Conservation (phyloP, 2,797 vertebrate genomes). For the Trachurus trachurus region DNA sequence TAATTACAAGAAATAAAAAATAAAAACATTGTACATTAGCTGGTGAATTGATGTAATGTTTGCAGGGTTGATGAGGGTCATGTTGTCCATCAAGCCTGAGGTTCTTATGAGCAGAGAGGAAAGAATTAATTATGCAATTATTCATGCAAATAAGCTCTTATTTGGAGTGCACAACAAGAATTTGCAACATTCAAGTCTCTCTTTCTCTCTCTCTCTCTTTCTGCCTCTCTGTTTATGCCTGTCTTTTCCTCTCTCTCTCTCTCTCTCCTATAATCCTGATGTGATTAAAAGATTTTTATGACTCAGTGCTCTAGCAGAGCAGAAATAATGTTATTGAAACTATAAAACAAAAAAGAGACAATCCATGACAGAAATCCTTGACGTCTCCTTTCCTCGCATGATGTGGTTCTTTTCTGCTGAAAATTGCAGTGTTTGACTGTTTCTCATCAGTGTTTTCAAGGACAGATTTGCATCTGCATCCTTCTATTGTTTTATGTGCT, state of each 20-base stretch:
- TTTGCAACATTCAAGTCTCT: no score
- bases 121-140: slow-evolving; percentile 66
- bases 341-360: slow-evolving; percentile 54
- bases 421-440: slow-evolving; percentile 12
- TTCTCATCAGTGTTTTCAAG: slow-evolving; percentile 10
- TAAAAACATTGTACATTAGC: background rate
- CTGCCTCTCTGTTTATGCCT: background rate
- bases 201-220: no score
- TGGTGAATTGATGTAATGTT: slow-evolving; percentile 46
- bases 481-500: background rate
- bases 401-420: slow-evolving; percentile 16
- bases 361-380: slow-evolving; percentile 50
- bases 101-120: slow-evolving; percentile 42
- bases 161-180: no score
- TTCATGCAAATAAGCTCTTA: slow-evolving; percentile 50
- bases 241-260: background rate
- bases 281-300: slow-evolving; percentile 70
- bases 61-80: slow-evolving; percentile 50
- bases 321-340: slow-evolving; percentile 67
- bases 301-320: slow-evolving; percentile 54
- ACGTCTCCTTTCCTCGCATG: slow-evolving; percentile 37
- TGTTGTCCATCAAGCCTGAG: slow-evolving; percentile 51
- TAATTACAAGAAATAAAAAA: no score
- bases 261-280: slow-evolving; percentile 33
- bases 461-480: background rate